These are phyloP conservation scores for Lagopus muta DNA, from an alignment of 2,113 vertebrate species.

Conservation along the genomic window DNA sequence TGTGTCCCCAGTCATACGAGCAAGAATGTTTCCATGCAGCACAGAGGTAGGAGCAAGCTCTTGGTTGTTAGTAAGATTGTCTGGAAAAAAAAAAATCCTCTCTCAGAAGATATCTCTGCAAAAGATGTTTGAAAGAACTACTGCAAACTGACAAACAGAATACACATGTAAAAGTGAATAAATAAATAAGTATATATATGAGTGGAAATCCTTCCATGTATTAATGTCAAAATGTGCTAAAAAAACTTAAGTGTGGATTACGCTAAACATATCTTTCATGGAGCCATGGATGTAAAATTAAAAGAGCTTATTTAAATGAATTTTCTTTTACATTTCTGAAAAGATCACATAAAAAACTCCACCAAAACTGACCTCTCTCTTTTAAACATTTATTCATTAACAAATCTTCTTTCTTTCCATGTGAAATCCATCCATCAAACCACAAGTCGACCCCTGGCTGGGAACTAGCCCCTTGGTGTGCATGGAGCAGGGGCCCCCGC, in stretches of 20 bases:
- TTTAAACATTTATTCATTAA: conserved; percentile 29
- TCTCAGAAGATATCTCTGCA: not conserved
- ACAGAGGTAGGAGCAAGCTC: not conserved
- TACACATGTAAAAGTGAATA: not conserved
- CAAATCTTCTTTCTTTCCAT: not conserved
- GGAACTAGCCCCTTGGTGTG: not conserved
- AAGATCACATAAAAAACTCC: not conserved
- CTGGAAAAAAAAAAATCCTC: not conserved
- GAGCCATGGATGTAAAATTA: not conserved
- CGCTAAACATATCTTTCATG: not conserved
- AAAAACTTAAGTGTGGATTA: not conserved
- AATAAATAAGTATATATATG: not conserved
- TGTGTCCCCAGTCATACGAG: not conserved
- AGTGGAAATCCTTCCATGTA: not conserved
- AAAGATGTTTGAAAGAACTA: not conserved
- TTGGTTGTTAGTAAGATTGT: not conserved
- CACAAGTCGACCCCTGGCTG: not conserved
- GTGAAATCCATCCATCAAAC: not conserved
- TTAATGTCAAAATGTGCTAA: not conserved
- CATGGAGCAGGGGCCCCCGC: not conserved
- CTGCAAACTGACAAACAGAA: not conserved
- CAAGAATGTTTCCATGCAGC: not conserved
- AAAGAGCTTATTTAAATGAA: not conserved
- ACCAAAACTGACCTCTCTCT: not conserved
- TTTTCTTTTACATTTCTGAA: not conserved